phyloP scores from a whole-genome alignment of 1,140 invertebrate species.

The Rhyacophila brunnea region DNA sequence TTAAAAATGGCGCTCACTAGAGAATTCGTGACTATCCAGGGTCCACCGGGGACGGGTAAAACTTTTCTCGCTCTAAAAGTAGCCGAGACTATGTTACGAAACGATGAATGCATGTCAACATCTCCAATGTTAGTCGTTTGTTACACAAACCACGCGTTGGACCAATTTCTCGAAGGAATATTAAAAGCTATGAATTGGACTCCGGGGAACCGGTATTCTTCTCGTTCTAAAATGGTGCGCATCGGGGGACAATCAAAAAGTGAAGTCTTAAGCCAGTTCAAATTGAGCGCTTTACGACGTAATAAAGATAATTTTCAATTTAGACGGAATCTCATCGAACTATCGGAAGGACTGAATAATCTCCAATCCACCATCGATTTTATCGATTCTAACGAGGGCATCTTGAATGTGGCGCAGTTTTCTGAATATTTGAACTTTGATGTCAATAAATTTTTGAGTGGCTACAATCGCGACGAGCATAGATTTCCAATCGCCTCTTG shows the following conservation, averaged over 20 bases:
- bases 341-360: no score
- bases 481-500: no score
- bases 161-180: constrained; percentile 83
- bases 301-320: not conserved
- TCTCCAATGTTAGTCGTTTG: constrained; percentile 74
- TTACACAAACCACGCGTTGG: constrained; percentile 85
- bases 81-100: constrained; percentile 58
- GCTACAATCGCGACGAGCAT: no score
- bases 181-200: constrained; percentile 31
- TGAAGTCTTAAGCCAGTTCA: constrained; percentile 54
- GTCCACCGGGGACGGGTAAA: constrained; percentile 79
- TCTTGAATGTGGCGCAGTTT: no score
- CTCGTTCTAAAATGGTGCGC: no score
- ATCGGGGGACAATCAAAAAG: constrained; percentile 71
- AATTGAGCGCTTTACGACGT: constrained; percentile 39
- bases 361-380: no score
- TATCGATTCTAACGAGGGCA: no score
- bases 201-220: constrained; percentile 48
- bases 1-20: constrained; percentile 59
- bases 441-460: no score
- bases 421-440: no score
- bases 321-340: no score
- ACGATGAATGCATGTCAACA: constrained; percentile 35
- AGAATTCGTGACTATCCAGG: constrained; percentile 75
- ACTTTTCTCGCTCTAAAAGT: constrained; percentile 74